Percentiles rank a stretch among this genome's conserved stretches.
Evolutionary conservation across 2,888 invertebrate species (phyloP).

Genomic region (Idaea aversata): DNA sequence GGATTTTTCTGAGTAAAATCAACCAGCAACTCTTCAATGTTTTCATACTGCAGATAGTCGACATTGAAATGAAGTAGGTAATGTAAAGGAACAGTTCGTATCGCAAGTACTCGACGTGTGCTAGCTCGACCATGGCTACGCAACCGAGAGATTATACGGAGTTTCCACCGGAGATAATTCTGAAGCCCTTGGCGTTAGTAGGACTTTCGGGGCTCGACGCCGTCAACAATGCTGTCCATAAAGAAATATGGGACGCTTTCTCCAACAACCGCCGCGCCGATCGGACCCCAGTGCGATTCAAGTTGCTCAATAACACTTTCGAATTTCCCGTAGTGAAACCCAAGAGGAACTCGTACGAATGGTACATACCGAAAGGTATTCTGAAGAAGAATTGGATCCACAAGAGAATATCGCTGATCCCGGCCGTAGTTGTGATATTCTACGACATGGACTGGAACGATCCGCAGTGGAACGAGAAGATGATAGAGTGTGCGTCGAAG

Average conservation of each 20-base stretch:
- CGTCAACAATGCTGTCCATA: conserved; percentile 91
- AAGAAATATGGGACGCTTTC: conserved; percentile 96
- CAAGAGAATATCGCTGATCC: conserved; percentile 94
- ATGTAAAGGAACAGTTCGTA: conserved; percentile 1
- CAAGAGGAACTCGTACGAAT: conserved; percentile 94
- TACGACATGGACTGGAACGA: conserved; percentile 99
- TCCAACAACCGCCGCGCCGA: conserved; percentile 90
- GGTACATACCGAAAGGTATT: conserved; percentile 97
- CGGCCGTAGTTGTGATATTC: conserved; percentile 96
- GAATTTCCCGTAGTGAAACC: conserved; percentile 94
- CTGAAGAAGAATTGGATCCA: conserved; percentile 97
- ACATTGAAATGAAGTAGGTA: conserved; percentile 37
- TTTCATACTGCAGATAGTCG: not conserved
- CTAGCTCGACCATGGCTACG: conserved; percentile 67
- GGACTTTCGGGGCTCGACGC: conserved; percentile 94
- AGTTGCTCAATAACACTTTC: conserved; percentile 88
- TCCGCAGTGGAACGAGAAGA: conserved; percentile 95
- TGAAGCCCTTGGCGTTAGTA: conserved; percentile 91
- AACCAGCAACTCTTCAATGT: not conserved
- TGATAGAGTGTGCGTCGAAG: conserved; percentile 94
- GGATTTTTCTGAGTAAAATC: conserved; percentile 3
- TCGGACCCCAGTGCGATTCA: conserved; percentile 90
- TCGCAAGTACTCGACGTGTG: not conserved
- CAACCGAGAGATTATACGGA: conserved; percentile 81
- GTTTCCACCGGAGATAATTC: conserved; percentile 91